Conservation (phyloP, 2,888 invertebrate species). For the Plemyria rubiginata region DNA sequence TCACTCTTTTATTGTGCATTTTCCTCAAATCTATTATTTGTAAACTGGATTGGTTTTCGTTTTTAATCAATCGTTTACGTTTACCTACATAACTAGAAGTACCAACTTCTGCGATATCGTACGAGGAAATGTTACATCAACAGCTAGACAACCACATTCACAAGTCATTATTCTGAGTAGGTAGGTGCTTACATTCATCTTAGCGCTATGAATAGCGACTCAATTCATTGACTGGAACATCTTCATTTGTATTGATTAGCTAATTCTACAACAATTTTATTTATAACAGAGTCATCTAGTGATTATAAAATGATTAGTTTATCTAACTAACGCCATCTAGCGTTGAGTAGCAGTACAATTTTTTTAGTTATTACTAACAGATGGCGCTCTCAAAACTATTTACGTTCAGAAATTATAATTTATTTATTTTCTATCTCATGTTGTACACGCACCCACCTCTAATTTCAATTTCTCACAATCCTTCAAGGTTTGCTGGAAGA, state of each 20-base stretch:
- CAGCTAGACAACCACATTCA: background rate
- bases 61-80: no score
- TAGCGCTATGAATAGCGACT: conserved; percentile 16
- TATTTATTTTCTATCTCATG: no score
- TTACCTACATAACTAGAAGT: no score
- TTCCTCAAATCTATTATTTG: no score
- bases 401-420: no score
- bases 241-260: conserved; percentile 31
- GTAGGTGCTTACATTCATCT: conserved; percentile 7
- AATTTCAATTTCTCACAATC: no score
- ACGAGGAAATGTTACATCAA: background rate
- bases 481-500: no score
- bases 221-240: conserved; percentile 34
- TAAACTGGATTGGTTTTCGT: no score
- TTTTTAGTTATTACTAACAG: background rate
- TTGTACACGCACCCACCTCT: no score
- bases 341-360: background rate
- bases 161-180: background rate
- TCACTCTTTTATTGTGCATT: no score
- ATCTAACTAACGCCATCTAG: conserved; percentile 25
- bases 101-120: background rate
- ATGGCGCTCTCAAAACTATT: no score
- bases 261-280: no score
- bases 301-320: background rate
- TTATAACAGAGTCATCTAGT: conserved; percentile 28